Percentiles rank a stretch among this genome's conserved stretches.
Evolutionary conservation across 2,113 vertebrate species (phyloP).

Genomic region (Tenrec ecaudatus): DNA sequence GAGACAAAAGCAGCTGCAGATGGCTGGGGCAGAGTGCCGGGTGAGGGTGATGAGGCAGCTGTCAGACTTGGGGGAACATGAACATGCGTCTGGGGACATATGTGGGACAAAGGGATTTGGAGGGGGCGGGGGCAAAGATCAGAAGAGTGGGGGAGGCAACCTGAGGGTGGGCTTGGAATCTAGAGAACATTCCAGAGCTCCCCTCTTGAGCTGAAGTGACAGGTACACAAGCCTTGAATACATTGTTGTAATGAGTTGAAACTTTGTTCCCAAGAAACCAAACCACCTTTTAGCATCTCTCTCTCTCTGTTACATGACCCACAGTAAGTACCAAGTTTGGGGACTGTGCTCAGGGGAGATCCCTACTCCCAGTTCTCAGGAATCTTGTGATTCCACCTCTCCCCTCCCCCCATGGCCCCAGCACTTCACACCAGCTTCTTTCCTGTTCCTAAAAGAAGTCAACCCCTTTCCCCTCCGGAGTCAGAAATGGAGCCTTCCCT

Average conservation of each 20-base stretch:
- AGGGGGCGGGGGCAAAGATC: background rate
- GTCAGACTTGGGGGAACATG: background rate
- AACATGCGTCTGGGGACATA: background rate
- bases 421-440: background rate
- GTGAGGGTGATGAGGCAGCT: slow-evolving; percentile 20
- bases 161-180: background rate
- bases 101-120: background rate
- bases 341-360: background rate
- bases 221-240: background rate
- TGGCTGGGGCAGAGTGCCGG: background rate
- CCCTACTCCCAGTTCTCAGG: background rate
- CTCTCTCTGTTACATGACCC: background rate
- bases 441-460: background rate
- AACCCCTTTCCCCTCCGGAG: background rate
- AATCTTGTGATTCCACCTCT: background rate
- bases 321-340: background rate
- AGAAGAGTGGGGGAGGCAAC: background rate
- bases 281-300: background rate
- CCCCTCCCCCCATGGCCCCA: background rate
- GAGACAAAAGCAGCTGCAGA: slow-evolving; percentile 57
- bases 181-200: background rate
- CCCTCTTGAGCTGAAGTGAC: background rate
- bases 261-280: slow-evolving; percentile 3
- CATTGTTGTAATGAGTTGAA: background rate
- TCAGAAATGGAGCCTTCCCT: background rate